Evolutionary conservation across 2,797 vertebrate genomes (phyloP).

Genomic region (Anabas testudineus): DNA sequence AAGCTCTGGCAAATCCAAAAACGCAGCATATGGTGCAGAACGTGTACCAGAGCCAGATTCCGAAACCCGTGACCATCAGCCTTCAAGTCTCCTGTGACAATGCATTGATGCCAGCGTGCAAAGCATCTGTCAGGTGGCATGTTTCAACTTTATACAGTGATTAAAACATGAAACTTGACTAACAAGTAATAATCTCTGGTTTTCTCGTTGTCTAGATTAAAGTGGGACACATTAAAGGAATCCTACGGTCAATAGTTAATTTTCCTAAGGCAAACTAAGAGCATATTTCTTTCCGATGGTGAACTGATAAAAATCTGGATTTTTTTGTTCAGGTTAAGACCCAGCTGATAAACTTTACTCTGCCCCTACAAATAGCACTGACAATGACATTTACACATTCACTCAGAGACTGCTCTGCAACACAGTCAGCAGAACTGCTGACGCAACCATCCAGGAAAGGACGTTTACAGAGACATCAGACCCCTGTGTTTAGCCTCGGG

Average conservation of each 20-base stretch:
- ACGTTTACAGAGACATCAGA: slow-evolving; percentile 44
- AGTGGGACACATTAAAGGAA: background rate
- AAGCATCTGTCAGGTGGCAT: slow-evolving; percentile 46
- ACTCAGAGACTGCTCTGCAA: slow-evolving; percentile 37
- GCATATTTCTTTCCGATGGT: background rate
- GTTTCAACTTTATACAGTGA: slow-evolving; percentile 38
- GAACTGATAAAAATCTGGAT: background rate
- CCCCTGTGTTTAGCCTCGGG: slow-evolving; percentile 23
- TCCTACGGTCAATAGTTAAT: background rate
- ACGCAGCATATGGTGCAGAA: slow-evolving; percentile 37
- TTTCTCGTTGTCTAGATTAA: slow-evolving; percentile 6
- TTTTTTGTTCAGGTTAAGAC: background rate
- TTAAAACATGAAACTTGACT: slow-evolving; percentile 35
- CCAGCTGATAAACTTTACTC: background rate
- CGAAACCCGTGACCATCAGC: slow-evolving; percentile 44
- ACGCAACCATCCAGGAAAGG: slow-evolving; percentile 40
- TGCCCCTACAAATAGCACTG: background rate
- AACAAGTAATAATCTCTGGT: slow-evolving; percentile 23
- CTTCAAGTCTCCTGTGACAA: slow-evolving; percentile 28
- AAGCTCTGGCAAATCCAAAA: slow-evolving; percentile 51
- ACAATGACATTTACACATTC: slow-evolving; percentile 44
- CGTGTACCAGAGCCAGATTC: slow-evolving; percentile 40
- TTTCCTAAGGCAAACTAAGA: background rate
- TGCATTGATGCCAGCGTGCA: slow-evolving; percentile 21
- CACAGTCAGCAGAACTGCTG: slow-evolving; percentile 44